Conservation (phyloP, 2,888 invertebrate genomes). For the Tribolium freemani region DNA sequence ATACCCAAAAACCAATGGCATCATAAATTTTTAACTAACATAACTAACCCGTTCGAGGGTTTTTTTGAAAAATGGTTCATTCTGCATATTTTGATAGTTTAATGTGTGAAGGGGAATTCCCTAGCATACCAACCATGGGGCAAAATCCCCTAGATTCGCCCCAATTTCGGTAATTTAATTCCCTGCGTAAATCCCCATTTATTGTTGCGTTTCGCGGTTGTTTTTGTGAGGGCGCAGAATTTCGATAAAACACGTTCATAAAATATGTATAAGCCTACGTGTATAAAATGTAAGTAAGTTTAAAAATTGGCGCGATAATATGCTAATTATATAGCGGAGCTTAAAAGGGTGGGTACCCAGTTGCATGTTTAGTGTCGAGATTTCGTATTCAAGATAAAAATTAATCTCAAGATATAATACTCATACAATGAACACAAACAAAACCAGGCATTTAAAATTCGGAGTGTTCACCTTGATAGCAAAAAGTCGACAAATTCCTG, state of each 20-base stretch:
- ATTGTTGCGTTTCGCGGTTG: background rate
- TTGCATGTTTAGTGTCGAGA: conserved; percentile 13
- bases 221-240: background rate
- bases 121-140: no score
- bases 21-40: no score
- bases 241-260: conserved; percentile 15
- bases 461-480: background rate
- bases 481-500: background rate
- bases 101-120: no score
- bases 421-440: background rate
- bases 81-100: no score
- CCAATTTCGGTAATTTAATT: background rate
- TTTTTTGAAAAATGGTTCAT: no score
- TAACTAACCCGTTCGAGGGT: no score
- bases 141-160: background rate
- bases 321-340: conserved; percentile 15
- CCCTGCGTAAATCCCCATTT: background rate
- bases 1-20: no score
- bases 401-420: background rate
- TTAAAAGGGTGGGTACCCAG: conserved; percentile 14
- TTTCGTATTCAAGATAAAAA: conserved; percentile 6
- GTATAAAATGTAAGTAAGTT: conserved; percentile 2
- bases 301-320: conserved; percentile 22
- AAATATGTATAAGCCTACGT: conserved; percentile 7
- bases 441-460: background rate